Base-by-base conservation (phyloP, 2,797 vertebrate genomes). In the Falco cherrug region DNA sequence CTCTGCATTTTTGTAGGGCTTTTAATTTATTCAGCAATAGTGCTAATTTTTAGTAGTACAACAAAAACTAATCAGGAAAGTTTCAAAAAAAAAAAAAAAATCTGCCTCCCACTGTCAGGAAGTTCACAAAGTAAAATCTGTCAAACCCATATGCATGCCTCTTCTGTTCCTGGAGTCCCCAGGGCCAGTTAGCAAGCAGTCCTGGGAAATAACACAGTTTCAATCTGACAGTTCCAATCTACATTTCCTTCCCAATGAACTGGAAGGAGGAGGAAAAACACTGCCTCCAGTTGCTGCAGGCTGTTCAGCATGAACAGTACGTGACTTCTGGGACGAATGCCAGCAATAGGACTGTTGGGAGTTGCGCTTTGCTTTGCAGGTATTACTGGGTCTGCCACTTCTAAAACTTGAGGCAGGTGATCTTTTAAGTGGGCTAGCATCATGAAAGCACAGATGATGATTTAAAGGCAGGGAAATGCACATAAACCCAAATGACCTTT, bases 91-190 rank as follows among this genome's bases (percentile, higher is more conserved):
- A 54, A 54, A 37, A 12, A 13, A 41, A 13, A 8, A n/a, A 37
- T 73, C 35, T 67, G 48, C n/a, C 14, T 77, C 35, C 48, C 2
- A 9, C 28, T 56, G 1, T 53, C 60, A 37, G 53, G 12, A 91
- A 74, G 37, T 57, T 80, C 39, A 84, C 24, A 64, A 61, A 41
- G 22, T 50, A 13, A 13, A 18, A 70, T 77, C 61, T 87, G 13
- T 54, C 47, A 41, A 33, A 53, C 4, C 19, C n/a, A 1, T 47
- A 10, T 12, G 4, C 14, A 4, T 0, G 3, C 76, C 35, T 71
- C 45, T 47, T 45, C 16, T 61, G 14, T n/a, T 84, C 87, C 37
- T 60, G 51, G 83, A 47, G 53, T 70, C 28, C n/a, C 15, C 15
- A 14, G 81, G 25, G 29, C 28, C 67, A 77, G 35, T 33, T 39